phyloP scores from a whole-genome alignment of 1,140 invertebrate species.

The Thaumatotibia leucotreta region DNA sequence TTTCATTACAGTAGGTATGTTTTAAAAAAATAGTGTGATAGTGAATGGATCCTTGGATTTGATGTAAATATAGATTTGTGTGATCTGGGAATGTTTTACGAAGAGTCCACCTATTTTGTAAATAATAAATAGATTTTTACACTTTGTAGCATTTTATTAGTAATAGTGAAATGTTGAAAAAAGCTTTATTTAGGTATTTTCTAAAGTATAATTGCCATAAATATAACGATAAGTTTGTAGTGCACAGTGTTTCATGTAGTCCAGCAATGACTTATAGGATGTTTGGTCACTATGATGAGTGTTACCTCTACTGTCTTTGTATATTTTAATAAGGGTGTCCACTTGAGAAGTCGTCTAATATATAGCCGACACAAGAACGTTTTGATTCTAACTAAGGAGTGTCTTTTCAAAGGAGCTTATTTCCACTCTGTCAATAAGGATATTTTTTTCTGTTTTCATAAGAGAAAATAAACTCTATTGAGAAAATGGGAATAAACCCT shows the following conservation, averaged over 20 bases:
- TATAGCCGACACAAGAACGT: too few species aligned
- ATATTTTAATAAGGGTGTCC: neutral
- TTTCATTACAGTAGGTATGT: conserved; percentile 1
- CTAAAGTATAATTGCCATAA: conserved; percentile 57
- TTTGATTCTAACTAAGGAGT: too few species aligned
- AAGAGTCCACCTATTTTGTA: conserved; percentile 76
- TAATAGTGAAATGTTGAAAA: conserved; percentile 42
- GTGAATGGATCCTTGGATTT: neutral
- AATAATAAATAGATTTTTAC: conserved; percentile 69
- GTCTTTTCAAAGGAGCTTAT: too few species aligned
- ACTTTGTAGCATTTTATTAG: conserved; percentile 54
- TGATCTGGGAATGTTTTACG: conserved; percentile 66
- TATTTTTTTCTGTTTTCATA: too few species aligned
- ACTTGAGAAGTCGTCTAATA: neutral
- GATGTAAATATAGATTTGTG: conserved; percentile 55
- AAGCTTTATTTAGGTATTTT: conserved; percentile 61
- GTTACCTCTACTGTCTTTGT: neutral
- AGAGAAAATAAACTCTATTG: too few species aligned
- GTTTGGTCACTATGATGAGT: neutral
- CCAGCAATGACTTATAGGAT: neutral
- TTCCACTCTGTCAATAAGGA: too few species aligned
- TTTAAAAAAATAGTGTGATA: conserved; percentile 7
- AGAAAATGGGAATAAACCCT: too few species aligned
- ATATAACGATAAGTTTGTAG: conserved; percentile 31
- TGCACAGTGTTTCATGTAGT: conserved; percentile 1